A percentile compares a stretch with the other conserved stretches of the same genome.
Conservation (phyloP, 2,113 vertebrate species). For the Lepus timidus region DNA sequence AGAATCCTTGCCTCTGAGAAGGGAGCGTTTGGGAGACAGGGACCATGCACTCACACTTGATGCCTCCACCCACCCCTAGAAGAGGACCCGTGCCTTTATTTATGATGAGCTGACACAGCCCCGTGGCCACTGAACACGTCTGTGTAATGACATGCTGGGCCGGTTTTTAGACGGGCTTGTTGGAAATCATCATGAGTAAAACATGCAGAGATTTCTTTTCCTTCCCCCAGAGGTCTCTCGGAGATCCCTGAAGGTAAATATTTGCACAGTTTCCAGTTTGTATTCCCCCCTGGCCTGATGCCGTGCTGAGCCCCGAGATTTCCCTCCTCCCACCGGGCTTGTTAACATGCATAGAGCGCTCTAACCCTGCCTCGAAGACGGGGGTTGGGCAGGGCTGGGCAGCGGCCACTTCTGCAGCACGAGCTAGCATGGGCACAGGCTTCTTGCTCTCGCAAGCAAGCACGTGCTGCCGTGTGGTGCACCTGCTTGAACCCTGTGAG, state of each 20-base stretch:
- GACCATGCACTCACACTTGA: conserved; percentile 23
- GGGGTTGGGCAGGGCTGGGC: not conserved
- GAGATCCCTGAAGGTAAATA: conserved; percentile 73
- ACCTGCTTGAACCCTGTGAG: not conserved
- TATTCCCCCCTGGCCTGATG: conserved; percentile 44
- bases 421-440: not conserved
- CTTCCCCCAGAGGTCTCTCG: conserved; percentile 60
- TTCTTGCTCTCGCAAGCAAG: not conserved
- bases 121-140: conserved; percentile 36
- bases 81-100: conserved; percentile 61
- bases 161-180: conserved; percentile 58
- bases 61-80: not conserved
- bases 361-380: not conserved
- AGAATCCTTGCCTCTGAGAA: conserved; percentile 29
- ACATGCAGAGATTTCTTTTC: conserved; percentile 70
- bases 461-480: accelerated
- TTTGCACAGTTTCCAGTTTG: conserved; percentile 66
- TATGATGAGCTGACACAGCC: conserved; percentile 65
- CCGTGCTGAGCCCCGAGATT: conserved; percentile 45
- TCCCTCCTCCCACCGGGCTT: not conserved
- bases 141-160: conserved; percentile 65
- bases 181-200: conserved; percentile 75
- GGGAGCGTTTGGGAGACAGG: conserved; percentile 24
- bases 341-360: conserved; percentile 50
- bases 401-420: not conserved